These are phyloP conservation scores for Dipodomys stephensi DNA, from an alignment of 2,113 vertebrate genomes.

Conservation along the genomic window DNA sequence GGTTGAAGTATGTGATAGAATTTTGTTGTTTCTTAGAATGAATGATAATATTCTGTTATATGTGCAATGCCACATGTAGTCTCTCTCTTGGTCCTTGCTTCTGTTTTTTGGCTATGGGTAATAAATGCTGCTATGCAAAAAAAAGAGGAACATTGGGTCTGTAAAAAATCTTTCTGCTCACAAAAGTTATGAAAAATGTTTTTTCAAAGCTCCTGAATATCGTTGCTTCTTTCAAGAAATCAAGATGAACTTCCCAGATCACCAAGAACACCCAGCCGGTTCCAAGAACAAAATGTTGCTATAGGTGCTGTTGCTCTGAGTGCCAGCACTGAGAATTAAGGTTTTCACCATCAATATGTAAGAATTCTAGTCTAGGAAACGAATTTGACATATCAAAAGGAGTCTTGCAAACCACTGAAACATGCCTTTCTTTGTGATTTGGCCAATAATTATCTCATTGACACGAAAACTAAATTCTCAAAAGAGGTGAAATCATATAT, in stretches of 20 bases:
- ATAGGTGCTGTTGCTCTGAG: not conserved
- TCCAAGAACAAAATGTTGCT: not conserved
- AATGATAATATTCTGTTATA: too few relatives aligned
- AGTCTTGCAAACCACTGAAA: not conserved
- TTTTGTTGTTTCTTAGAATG: too few relatives aligned
- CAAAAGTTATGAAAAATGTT: too few relatives aligned
- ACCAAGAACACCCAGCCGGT: not conserved
- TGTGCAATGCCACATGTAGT: too few relatives aligned
- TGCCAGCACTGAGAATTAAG: not conserved
- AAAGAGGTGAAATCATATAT: not conserved
- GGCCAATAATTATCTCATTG: slow-evolving; percentile 21
- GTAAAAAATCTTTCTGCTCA: too few relatives aligned
- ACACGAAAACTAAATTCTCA: slow-evolving; percentile 15
- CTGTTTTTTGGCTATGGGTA: too few relatives aligned
- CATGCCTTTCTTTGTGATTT: not conserved
- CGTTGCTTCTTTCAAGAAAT: not conserved
- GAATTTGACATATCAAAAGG: not conserved
- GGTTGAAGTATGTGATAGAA: too few relatives aligned
- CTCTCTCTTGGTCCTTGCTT: too few relatives aligned
- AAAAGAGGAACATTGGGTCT: too few relatives aligned
- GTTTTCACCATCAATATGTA: not conserved
- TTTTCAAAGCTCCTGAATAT: not conserved
- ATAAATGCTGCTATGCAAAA: too few relatives aligned
- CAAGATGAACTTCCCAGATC: not conserved
- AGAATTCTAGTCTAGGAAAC: not conserved